Percentiles rank a stretch among this genome's conserved stretches.
Evolutionary conservation across 2,888 invertebrate species (phyloP).

Genomic region (Geophilus truncorum): DNA sequence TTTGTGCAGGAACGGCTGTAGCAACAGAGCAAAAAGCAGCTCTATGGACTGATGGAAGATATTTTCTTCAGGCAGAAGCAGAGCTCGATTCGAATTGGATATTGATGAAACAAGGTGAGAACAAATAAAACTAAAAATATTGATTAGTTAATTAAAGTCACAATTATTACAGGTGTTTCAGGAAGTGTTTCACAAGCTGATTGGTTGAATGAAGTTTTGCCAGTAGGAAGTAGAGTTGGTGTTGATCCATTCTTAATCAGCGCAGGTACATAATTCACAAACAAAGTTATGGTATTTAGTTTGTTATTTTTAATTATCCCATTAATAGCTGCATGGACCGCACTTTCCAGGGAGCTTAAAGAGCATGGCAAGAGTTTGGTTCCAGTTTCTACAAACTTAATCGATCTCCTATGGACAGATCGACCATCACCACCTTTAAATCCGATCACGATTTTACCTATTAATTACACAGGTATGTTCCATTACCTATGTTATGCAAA

Average conservation of each 20-base stretch:
- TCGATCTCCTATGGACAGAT: conserved; percentile 63
- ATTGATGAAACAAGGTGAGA: conserved; percentile 75
- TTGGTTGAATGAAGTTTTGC: conserved; percentile 65
- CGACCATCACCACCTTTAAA: conserved; percentile 56
- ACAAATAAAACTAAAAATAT: too few species aligned
- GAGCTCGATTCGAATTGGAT: conserved; percentile 81
- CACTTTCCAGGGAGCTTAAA: conserved; percentile 57
- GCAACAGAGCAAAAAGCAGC: conserved; percentile 62
- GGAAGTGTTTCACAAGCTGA: conserved; percentile 62
- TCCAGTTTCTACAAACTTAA: conserved; percentile 63
- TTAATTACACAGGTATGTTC: conserved; percentile 57
- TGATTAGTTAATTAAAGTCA: too few species aligned
- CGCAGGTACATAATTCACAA: conserved; percentile 50
- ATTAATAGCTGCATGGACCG: conserved; percentile 54
- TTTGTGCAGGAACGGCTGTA: conserved; percentile 79
- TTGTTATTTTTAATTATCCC: conserved; percentile 29
- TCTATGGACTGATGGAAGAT: conserved; percentile 96
- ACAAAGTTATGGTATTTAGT: background rate
- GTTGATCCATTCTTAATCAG: conserved; percentile 70
- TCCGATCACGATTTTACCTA: conserved; percentile 58
- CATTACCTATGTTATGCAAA: too few species aligned
- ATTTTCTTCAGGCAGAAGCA: conserved; percentile 80
- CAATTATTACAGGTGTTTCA: conserved; percentile 60
- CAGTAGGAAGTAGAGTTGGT: conserved; percentile 63
- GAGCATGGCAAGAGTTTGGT: conserved; percentile 61